Evolutionary conservation across 2,888 invertebrate genomes (phyloP).

Genomic region (Hypercompe scribonia): DNA sequence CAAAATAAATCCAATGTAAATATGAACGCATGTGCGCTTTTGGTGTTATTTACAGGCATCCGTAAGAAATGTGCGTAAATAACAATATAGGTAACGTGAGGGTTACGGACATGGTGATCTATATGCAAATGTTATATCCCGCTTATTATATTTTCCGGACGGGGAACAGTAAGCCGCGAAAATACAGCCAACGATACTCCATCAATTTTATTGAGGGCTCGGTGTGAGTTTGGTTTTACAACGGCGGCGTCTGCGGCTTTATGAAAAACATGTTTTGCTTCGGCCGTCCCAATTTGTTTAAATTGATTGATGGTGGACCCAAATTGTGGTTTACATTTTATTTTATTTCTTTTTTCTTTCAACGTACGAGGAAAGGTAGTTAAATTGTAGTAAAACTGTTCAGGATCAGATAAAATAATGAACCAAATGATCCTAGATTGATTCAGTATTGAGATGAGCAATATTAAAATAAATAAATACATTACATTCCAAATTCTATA

Average conservation of each 20-base stretch:
- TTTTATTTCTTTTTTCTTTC: conserved; percentile 16
- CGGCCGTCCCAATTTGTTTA: conserved; percentile 51
- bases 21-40: conserved; percentile 61
- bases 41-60: conserved; percentile 69
- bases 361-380: not conserved
- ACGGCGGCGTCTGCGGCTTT: conserved; percentile 48
- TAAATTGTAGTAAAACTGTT: not conserved
- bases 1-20: conserved; percentile 63
- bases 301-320: conserved; percentile 52
- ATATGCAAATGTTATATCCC: conserved; percentile 85
- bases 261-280: conserved; percentile 65
- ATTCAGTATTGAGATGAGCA: too few species aligned
- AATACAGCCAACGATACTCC: conserved; percentile 71
- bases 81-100: conserved; percentile 66
- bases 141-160: conserved; percentile 83
- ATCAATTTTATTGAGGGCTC: conserved; percentile 77
- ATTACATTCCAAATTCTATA: not conserved
- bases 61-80: conserved; percentile 75
- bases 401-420: not conserved
- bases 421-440: too few species aligned
- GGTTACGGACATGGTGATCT: conserved; percentile 78
- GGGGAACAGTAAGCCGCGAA: conserved; percentile 73
- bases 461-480: too few species aligned
- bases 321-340: conserved; percentile 37
- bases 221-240: conserved; percentile 59